Base-by-base conservation (phyloP, 2,113 vertebrate genomes). In the Prunella himalayana region DNA sequence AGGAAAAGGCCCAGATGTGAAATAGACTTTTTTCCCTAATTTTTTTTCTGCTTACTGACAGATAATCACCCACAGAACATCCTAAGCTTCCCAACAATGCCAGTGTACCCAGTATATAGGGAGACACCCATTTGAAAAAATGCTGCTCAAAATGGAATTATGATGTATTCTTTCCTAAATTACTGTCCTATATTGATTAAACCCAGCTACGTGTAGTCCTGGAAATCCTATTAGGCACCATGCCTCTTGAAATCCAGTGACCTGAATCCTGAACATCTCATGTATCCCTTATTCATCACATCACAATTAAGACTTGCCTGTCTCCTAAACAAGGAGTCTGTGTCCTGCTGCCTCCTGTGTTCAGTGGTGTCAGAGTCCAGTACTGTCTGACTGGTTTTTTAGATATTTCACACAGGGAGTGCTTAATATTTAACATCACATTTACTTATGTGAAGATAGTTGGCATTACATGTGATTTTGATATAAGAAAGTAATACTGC, bases 191-290 rank as follows among this genome's bases (percentile, higher is more conserved):
- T 31, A n/a, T 47, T 87, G 56, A 70, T 63, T 33, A 84, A 94
- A 66, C 25, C 2, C 73, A 70, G 4, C 25, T 90, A 30, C 0
- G 0, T n/a, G 15, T 50, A 65, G 47, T 82, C 9, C 14, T 16
- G 79, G 61, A 71, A 75, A 90, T 79, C 18, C 15, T 77, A 3
- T 35, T 79, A 42, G 31, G 50, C 42, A 49, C 13, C 45, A 53
- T 39, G 30, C 45, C 44, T 53, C 24, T 91, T 75, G 37, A 75
- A 89, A 94, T 84, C 23, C 42, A 79, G 20, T 60, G 56, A 59
- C 30, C 13, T 70, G 66, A 71, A 75, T 78, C 65, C 56, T 89
- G 50, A 87, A 42, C 7, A 50, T 47, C 35, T 76, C 28, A 30
- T 66, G 93, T 78, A 13, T 18, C n/a, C 30, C 23, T 81, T 47